These are phyloP conservation scores for Apotomis betuletana DNA, from an alignment of 2,888 invertebrate species.

Conservation along the genomic window DNA sequence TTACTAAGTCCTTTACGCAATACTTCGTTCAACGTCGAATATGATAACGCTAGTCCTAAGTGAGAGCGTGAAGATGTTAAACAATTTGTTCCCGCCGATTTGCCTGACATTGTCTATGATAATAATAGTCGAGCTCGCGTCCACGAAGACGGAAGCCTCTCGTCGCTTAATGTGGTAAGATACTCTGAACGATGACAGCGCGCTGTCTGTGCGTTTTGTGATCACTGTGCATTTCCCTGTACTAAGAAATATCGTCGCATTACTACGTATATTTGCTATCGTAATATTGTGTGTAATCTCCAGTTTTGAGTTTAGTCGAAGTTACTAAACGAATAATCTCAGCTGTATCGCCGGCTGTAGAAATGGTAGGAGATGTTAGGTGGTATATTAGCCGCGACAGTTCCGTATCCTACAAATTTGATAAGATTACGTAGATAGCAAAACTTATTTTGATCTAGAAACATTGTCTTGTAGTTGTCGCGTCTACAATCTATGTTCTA, in stretches of 20 bases:
- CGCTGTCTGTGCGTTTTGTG: slow-evolving; percentile 56
- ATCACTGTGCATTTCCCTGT: slow-evolving; percentile 64
- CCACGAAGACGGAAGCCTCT: slow-evolving; percentile 46
- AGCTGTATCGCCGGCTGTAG: background rate
- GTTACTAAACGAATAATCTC: slow-evolving; percentile 2
- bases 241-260: slow-evolving; percentile 58
- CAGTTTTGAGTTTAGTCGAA: slow-evolving; percentile 10
- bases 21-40: slow-evolving; percentile 68
- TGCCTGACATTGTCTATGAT: slow-evolving; percentile 52
- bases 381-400: slow-evolving; percentile 54
- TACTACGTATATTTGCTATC: slow-evolving; percentile 47
- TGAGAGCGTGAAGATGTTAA: slow-evolving; percentile 65
- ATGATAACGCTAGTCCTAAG: slow-evolving; percentile 64
- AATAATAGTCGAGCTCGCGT: slow-evolving; percentile 42
- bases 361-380: slow-evolving; percentile 50
- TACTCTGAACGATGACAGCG: slow-evolving; percentile 49
- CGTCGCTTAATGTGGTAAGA: slow-evolving; percentile 23
- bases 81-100: slow-evolving; percentile 73
- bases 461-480: slow-evolving; percentile 13
- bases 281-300: slow-evolving; percentile 6
- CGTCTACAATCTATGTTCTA: slow-evolving; percentile 28
- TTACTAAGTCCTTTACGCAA: slow-evolving; percentile 59
- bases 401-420: background rate
- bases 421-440: slow-evolving; percentile 7
- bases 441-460: slow-evolving; percentile 11